Conservation (phyloP, 1,140 invertebrate species). For the Eueides isabella region DNA sequence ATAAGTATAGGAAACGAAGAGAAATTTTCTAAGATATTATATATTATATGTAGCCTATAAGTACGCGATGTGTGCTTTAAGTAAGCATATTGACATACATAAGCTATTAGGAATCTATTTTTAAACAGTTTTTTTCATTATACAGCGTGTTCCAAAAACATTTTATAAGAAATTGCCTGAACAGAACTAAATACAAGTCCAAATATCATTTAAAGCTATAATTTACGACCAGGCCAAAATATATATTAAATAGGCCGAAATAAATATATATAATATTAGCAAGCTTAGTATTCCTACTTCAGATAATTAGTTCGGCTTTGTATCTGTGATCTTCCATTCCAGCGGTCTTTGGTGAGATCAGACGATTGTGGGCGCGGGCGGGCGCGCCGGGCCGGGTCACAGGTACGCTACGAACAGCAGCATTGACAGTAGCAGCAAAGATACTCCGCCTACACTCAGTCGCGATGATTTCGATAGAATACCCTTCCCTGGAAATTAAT, state of each 20-base stretch:
- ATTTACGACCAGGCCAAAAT: background rate
- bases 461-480: slow-evolving; percentile 63
- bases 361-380: slow-evolving; percentile 19
- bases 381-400: slow-evolving; percentile 55
- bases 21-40: too few relatives aligned
- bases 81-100: background rate
- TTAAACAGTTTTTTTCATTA: background rate
- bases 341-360: background rate
- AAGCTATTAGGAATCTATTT: background rate
- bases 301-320: background rate
- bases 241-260: background rate
- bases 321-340: background rate
- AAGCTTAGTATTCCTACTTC: background rate
- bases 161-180: background rate
- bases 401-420: slow-evolving; percentile 59
- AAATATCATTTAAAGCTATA: background rate
- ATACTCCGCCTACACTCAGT: slow-evolving; percentile 54
- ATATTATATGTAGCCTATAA: too few relatives aligned
- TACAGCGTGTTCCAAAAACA: background rate
- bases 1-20: too few relatives aligned
- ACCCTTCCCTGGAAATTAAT: slow-evolving; percentile 60
- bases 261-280: background rate
- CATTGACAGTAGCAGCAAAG: slow-evolving; percentile 59
- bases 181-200: background rate
- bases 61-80: background rate